phyloP scores from a whole-genome alignment of 37 sponge, comb jelly and placozoan genomes.

The Halisarca cf. caerulea region DNA sequence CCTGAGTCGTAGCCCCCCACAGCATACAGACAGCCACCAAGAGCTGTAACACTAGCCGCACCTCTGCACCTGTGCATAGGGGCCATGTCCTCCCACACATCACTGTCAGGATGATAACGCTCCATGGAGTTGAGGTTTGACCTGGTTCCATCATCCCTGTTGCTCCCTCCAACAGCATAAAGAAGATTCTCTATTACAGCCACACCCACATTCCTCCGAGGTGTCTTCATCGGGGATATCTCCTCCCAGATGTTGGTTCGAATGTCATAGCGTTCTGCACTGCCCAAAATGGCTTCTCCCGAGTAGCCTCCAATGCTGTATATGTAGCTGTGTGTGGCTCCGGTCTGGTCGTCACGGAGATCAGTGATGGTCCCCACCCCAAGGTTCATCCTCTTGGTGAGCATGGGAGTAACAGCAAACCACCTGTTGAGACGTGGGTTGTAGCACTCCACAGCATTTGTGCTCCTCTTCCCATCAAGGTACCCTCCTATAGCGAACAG shows the following conservation, averaged over 20 bases:
- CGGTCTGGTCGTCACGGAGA: constrained; percentile 80
- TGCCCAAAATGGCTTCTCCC: constrained; percentile 83
- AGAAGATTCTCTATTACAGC: constrained; percentile 82
- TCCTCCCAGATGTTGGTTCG: constrained; percentile 79
- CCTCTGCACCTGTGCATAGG: constrained; percentile 87
- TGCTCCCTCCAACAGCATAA: constrained; percentile 90
- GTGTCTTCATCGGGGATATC: constrained; percentile 84
- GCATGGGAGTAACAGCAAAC: constrained; percentile 78
- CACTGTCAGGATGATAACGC: constrained; percentile 82
- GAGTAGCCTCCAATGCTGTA: constrained; percentile 87
- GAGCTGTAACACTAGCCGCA: constrained; percentile 86
- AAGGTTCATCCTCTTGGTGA: constrained; percentile 87
- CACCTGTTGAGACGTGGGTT: constrained; percentile 73
- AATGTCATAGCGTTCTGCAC: constrained; percentile 87
- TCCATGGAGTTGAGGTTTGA: constrained; percentile 92
- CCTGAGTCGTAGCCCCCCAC: constrained; percentile 91
- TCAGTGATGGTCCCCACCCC: constrained; percentile 87
- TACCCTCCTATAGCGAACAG: constrained; percentile 95
- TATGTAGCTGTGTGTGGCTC: constrained; percentile 76
- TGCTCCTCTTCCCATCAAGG: constrained; percentile 87
- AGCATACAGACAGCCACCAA: constrained; percentile 80
- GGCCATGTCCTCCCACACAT: constrained; percentile 92
- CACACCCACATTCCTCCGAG: constrained; percentile 87
- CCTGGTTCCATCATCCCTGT: constrained; percentile 87
- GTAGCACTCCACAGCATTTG: constrained; percentile 93